These are phyloP conservation scores for Macrotrachela quadricornifera DNA, from an alignment of 1,140 invertebrate species.

Conservation along the genomic window DNA sequence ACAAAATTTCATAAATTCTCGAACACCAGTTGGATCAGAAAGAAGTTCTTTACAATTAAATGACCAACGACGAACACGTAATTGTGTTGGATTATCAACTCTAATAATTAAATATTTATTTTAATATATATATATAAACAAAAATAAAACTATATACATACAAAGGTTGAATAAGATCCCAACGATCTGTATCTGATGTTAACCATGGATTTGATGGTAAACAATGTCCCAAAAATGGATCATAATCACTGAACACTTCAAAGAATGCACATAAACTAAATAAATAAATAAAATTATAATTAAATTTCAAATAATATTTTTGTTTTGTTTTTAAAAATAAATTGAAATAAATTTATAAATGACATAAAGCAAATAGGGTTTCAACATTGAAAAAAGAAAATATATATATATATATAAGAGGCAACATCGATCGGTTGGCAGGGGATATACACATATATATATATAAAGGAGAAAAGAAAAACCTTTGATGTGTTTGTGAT, in stretches of 20 bases:
- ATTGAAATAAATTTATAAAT: not conserved
- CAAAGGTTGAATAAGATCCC: conserved; percentile 46
- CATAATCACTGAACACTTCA: conserved; percentile 36
- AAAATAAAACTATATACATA: conserved; percentile 12
- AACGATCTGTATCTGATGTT: conserved; percentile 75
- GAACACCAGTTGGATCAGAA: conserved; percentile 73
- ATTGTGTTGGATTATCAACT: conserved; percentile 10
- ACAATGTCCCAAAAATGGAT: conserved; percentile 25
- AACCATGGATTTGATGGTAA: conserved; percentile 83
- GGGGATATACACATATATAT: not conserved
- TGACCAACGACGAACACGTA: conserved; percentile 80
- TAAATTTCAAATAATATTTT: too few relatives aligned
- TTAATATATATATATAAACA: not conserved
- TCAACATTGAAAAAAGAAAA: too few relatives aligned
- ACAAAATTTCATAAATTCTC: conserved; percentile 83
- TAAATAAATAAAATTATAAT: not conserved
- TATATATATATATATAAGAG: too few relatives aligned
- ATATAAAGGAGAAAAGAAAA: not conserved
- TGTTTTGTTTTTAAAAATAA: not conserved
- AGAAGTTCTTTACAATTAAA: conserved; percentile 82
- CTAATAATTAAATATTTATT: not conserved
- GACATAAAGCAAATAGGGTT: too few relatives aligned
- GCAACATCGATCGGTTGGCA: too few relatives aligned
- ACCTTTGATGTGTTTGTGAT: conserved; percentile 4
- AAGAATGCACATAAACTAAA: conserved; percentile 1